Evolutionary conservation across 2,888 invertebrate genomes (phyloP).

Genomic region (Protonemura montana): DNA sequence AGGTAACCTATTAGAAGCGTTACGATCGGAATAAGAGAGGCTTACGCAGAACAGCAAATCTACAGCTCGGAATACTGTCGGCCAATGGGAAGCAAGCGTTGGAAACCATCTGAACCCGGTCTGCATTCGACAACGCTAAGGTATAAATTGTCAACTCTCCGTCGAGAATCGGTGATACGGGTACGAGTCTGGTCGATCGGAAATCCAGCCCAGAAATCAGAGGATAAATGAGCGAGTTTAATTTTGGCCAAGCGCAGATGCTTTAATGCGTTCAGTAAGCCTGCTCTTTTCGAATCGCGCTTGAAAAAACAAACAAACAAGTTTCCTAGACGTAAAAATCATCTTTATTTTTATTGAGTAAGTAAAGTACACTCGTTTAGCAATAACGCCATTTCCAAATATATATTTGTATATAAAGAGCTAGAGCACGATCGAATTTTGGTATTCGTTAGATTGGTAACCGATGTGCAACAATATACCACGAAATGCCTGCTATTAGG

Average conservation of each 20-base stretch:
- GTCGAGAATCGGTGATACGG: no score
- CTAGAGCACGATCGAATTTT: background rate
- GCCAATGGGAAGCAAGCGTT: background rate
- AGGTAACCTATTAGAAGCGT: background rate
- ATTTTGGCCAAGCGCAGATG: background rate
- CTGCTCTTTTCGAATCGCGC: background rate
- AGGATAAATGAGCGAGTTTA: background rate
- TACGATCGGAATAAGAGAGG: background rate
- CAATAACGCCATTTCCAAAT: background rate
- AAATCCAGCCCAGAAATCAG: no score
- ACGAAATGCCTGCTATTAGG: background rate
- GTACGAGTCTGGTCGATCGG: no score
- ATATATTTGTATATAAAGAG: background rate
- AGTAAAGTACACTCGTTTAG: background rate
- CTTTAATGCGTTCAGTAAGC: background rate
- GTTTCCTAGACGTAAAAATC: background rate
- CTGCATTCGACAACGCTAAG: no score
- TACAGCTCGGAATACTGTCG: background rate
- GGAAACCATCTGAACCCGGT: no score
- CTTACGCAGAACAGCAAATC: background rate
- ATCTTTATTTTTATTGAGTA: conserved; percentile 2
- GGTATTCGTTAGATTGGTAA: background rate
- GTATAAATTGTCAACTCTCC: no score
- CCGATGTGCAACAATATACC: no score
- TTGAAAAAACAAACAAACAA: background rate